Evolutionary conservation across 2,797 vertebrate species (phyloP), one percentile per base, ranked within the genome.

Genomic region (Brachyrhaphis roseni): DNA sequence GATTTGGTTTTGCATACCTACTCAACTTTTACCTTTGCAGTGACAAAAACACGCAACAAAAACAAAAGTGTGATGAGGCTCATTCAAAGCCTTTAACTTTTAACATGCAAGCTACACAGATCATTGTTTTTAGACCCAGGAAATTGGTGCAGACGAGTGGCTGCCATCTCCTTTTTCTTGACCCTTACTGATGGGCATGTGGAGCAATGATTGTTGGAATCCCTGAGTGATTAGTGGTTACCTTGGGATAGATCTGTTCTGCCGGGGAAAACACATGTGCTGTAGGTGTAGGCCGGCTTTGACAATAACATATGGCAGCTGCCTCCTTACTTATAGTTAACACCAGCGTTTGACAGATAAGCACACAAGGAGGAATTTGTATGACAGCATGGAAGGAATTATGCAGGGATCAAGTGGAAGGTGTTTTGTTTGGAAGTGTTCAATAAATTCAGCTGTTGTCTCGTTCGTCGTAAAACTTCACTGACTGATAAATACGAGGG

Each of bases 221-320:
- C 89, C 90, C 89, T 80, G 66, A 84, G 86, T 88, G 92, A 91
- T 88, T 83, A 80, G 77, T 41, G 70, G 83, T 89, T 88, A 92
- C 89, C 90, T 89, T 87, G 93, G 89, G 85, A 91, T 57, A 51
- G 64, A 80, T 86, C 64, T 78, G 76, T 82, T 64, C 77, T 57
- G 81, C 87, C 64, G 75, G 47, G 77, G 83, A 89, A 91, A 95
- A 93, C 91, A 92, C 83, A 57, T 41, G 75, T 82, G 89, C 82
- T 82, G 81, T 75, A 78, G 84, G 78, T 86, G 90, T 79, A 85
- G 83, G 85, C 84, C 86, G 78, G 82, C 81, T 72, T 73, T 74
- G 85, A 88, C 90, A 89, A 91, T 53, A 93, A 91, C 83, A 87
- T 64, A 68, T 64, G 83, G 84, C 86, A 75, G 78, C 82, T 85